A percentile compares a stretch with the other conserved stretches of the same genome.
phyloP scores from a whole-genome alignment of 2,888 invertebrate genomes.

The Drosophila seclusa region DNA sequence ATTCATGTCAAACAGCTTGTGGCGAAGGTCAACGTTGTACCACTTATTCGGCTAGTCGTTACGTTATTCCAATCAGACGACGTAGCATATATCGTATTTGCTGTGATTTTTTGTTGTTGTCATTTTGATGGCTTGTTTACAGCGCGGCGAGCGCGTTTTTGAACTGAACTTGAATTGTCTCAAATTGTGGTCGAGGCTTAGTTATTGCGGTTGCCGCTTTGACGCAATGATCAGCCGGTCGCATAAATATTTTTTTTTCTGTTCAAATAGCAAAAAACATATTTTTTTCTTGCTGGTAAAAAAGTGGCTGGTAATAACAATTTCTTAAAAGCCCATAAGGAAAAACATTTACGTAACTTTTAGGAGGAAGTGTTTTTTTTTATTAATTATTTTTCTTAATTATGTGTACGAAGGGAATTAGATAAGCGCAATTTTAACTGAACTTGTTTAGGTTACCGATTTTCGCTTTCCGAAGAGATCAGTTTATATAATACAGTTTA shows the following conservation, averaged over 20 bases:
- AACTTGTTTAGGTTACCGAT: not conserved
- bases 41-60: conserved; percentile 20
- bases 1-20: conserved; percentile 56
- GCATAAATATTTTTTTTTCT: conserved; percentile 24
- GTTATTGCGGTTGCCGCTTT: conserved; percentile 45
- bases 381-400: not conserved
- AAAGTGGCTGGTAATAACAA: not conserved
- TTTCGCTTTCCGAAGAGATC: not conserved
- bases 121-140: conserved; percentile 40
- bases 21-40: conserved; percentile 45
- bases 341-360: conserved; percentile 18
- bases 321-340: conserved; percentile 23
- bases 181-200: conserved; percentile 43
- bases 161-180: conserved; percentile 71
- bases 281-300: conserved; percentile 13
- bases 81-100: conserved; percentile 31
- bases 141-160: conserved; percentile 30
- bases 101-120: conserved; percentile 30
- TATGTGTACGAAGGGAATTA: conserved; percentile 17
- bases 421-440: conserved; percentile 11
- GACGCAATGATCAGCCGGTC: conserved; percentile 45
- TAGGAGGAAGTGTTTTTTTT: conserved; percentile 18
- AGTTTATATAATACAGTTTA: not conserved
- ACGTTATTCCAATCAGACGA: conserved; percentile 42
- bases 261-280: conserved; percentile 6